Conservation (phyloP, 2,797 vertebrate genomes). For the Sebastolobus alascanus region DNA sequence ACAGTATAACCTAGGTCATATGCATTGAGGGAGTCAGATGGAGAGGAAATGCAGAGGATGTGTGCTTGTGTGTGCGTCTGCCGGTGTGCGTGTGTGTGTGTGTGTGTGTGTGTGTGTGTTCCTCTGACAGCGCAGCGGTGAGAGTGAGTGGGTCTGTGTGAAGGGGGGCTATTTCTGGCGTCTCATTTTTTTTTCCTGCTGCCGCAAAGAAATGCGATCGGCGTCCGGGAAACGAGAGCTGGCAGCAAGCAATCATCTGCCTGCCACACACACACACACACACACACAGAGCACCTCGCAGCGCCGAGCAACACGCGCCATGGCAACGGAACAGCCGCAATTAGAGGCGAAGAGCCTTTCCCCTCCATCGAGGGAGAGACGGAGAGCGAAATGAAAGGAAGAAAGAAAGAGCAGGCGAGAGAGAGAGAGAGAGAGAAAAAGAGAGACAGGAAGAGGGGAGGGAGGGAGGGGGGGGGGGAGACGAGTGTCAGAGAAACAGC, state of each 20-base stretch:
- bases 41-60: slow-evolving; percentile 62
- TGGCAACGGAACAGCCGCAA: slow-evolving; percentile 86
- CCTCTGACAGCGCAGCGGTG: slow-evolving; percentile 74
- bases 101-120: slow-evolving; percentile 47
- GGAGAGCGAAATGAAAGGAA: slow-evolving; percentile 79
- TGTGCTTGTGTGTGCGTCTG: slow-evolving; percentile 40
- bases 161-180: slow-evolving; percentile 84
- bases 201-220: slow-evolving; percentile 84
- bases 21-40: slow-evolving; percentile 65
- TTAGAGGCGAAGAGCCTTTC: slow-evolving; percentile 85
- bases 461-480: slow-evolving; percentile 35
- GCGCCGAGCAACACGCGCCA: slow-evolving; percentile 82
- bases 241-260: slow-evolving; percentile 85
- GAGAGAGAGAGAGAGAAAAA: slow-evolving; percentile 54
- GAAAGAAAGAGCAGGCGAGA: slow-evolving; percentile 71
- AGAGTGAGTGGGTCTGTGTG: slow-evolving; percentile 80
- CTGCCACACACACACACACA: slow-evolving; percentile 65
- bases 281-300: slow-evolving; percentile 70
- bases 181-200: slow-evolving; percentile 76
- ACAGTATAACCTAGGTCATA: slow-evolving; percentile 63
- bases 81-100: slow-evolving; percentile 2
- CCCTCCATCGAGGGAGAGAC: slow-evolving; percentile 83
- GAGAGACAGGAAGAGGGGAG: slow-evolving; percentile 38
- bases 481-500: slow-evolving; percentile 72
- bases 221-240: slow-evolving; percentile 85